These are phyloP conservation scores for Mythimna impura DNA, from an alignment of 2,888 invertebrate genomes.

Conservation along the genomic window DNA sequence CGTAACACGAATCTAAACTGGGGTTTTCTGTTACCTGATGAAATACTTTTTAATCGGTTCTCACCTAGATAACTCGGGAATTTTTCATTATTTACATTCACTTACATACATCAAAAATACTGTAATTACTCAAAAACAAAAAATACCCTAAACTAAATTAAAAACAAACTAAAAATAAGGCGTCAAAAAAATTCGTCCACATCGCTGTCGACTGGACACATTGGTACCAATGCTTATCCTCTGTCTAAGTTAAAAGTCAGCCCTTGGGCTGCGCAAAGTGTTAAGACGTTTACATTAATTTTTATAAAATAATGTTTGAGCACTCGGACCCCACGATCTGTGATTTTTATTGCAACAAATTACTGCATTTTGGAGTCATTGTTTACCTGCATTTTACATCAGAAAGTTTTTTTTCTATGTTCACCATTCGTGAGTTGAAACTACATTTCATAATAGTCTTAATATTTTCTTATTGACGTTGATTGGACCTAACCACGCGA, in stretches of 20 bases:
- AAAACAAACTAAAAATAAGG: no score
- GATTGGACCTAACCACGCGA: constrained; percentile 37
- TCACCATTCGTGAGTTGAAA: constrained; percentile 11
- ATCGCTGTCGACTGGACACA: no score
- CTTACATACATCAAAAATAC: no score
- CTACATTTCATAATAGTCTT: constrained; percentile 29
- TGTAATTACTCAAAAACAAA: no score
- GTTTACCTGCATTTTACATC: constrained; percentile 6
- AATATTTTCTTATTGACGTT: constrained; percentile 26
- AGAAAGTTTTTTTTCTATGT: neutral
- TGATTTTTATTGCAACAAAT: neutral
- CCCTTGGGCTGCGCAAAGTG: no score
- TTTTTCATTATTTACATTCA: neutral
- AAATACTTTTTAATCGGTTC: constrained; percentile 24
- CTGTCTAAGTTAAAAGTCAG: no score
- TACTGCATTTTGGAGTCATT: constrained; percentile 10
- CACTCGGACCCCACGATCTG: no score
- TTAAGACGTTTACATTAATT: no score
- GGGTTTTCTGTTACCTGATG: constrained; percentile 12
- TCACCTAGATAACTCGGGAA: constrained; percentile 4
- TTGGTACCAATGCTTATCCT: no score
- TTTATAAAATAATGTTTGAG: no score
- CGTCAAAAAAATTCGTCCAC: no score
- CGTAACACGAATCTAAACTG: constrained; percentile 12
- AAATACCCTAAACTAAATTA: no score